A percentile compares a stretch with the other conserved stretches of the same genome.
phyloP scores from a whole-genome alignment of 2,888 invertebrate genomes.

The Nasonovia ribisnigri region DNA sequence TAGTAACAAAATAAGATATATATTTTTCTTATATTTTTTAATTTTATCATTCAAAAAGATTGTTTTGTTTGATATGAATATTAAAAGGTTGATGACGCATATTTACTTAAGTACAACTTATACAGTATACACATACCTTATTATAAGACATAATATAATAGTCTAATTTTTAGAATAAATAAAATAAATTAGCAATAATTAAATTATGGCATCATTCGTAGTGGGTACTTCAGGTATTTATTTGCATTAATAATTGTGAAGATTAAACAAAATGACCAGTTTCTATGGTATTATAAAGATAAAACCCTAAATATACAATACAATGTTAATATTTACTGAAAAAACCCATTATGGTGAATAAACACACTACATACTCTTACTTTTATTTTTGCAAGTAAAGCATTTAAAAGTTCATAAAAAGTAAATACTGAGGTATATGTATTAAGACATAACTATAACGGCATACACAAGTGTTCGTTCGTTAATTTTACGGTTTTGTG shows the following conservation, averaged over 20 bases:
- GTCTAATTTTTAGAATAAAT: neutral
- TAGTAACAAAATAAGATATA: neutral
- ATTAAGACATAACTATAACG: neutral
- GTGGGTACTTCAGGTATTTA: neutral
- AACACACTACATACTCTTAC: neutral
- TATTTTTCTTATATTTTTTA: neutral
- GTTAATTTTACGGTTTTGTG: neutral
- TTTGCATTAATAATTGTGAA: neutral
- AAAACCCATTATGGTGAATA: neutral
- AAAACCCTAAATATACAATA: neutral
- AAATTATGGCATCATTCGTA: neutral
- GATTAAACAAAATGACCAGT: neutral
- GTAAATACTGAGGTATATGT: too few relatives aligned
- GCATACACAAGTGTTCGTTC: neutral
- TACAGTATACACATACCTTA: neutral
- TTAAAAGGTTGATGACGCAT: neutral
- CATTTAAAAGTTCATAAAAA: neutral
- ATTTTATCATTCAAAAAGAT: neutral
- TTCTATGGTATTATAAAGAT: neutral
- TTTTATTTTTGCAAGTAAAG: neutral
- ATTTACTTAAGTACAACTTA: neutral
- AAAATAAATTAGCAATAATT: neutral
- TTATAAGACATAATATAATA: neutral
- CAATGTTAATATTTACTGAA: neutral
- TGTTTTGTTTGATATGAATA: neutral